Conservation (phyloP, 1,140 invertebrate species). For the Oreohelix idahoensis region DNA sequence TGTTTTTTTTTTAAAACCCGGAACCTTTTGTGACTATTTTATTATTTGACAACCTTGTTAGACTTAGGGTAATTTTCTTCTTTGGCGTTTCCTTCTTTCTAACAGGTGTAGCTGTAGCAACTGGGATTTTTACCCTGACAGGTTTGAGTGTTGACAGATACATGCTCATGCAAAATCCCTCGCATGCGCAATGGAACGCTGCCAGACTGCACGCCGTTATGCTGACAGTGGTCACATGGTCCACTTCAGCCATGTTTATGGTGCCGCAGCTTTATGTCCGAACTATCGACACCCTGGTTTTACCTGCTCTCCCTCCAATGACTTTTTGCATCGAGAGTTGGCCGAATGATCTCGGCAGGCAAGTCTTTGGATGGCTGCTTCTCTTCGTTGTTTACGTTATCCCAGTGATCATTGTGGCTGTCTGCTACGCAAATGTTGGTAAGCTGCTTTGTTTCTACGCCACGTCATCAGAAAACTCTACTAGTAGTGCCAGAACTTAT, state of each 20-base stretch:
- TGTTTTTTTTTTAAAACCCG: too few species aligned
- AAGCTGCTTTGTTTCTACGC: conserved; percentile 73
- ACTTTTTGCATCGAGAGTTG: conserved; percentile 78
- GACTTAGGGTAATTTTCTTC: too few species aligned
- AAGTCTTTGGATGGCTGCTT: conserved; percentile 75
- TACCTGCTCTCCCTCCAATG: conserved; percentile 48
- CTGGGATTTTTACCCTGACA: conserved; percentile 85
- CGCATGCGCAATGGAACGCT: conserved; percentile 74
- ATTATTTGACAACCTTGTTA: too few species aligned
- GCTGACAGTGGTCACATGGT: conserved; percentile 79
- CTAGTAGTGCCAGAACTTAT: conserved; percentile 68
- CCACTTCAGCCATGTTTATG: conserved; percentile 79
- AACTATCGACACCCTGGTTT: conserved; percentile 44
- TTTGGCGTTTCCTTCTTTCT: too few species aligned
- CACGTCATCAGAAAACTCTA: conserved; percentile 72
- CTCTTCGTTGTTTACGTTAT: conserved; percentile 75
- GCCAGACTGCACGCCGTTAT: conserved; percentile 77
- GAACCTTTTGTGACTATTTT: too few species aligned
- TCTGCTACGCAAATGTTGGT: conserved; percentile 75
- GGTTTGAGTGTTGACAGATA: conserved; percentile 87
- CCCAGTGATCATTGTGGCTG: conserved; percentile 73
- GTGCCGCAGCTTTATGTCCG: conserved; percentile 79
- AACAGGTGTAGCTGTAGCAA: conserved; percentile 82
- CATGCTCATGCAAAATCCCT: conserved; percentile 82
- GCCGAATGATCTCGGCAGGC: conserved; percentile 65